Conservation (phyloP, 2,113 vertebrate genomes). For the Melanerpes formicivorus region DNA sequence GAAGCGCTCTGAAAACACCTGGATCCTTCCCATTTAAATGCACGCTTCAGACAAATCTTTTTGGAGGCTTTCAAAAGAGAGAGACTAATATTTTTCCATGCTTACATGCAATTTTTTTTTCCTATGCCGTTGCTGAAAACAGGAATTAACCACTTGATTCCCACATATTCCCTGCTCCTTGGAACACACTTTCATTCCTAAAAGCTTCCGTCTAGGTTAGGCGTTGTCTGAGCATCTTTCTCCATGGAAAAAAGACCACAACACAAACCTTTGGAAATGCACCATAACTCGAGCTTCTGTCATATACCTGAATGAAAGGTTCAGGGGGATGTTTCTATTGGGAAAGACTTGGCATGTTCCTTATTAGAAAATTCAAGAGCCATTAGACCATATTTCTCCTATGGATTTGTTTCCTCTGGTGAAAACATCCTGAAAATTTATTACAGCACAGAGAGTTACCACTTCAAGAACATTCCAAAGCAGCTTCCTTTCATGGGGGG, state of each 20-base stretch:
- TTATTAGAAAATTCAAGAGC: constrained; percentile 59
- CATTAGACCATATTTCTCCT: constrained; percentile 20
- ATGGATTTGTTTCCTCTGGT: constrained; percentile 28
- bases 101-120: constrained; percentile 56
- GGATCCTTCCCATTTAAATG: constrained; percentile 76
- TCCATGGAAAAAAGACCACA: neutral
- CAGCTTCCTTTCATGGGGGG: neutral
- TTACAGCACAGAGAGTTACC: neutral
- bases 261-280: neutral
- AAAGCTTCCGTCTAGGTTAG: neutral
- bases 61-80: constrained; percentile 65
- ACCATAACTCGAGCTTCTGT: neutral
- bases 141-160: constrained; percentile 68
- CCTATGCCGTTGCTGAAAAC: constrained; percentile 35
- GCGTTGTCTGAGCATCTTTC: neutral
- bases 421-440: constrained; percentile 42
- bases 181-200: neutral
- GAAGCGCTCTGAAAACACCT: constrained; percentile 79
- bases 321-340: neutral
- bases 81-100: constrained; percentile 67
- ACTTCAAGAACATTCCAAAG: neutral
- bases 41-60: constrained; percentile 77
- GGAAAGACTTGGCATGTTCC: neutral
- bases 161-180: neutral
- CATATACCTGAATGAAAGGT: constrained; percentile 19